phyloP scores from a whole-genome alignment of 2,797 vertebrate genomes.

The Oreochromis grahami region DNA sequence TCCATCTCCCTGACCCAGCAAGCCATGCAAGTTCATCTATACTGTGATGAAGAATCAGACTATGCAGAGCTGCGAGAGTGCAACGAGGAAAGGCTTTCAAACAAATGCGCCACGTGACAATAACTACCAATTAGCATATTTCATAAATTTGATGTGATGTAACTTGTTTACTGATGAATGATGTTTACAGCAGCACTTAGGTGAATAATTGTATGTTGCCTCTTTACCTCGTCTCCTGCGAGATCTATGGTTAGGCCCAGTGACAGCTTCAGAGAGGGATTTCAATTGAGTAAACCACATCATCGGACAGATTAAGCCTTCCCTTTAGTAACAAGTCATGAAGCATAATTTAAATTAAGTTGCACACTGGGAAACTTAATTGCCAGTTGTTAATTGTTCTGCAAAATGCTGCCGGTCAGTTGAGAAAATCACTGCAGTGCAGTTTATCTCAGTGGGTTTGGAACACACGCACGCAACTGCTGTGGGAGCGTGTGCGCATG shows the following conservation, averaged over 20 bases:
- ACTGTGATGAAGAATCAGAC: conserved; percentile 5
- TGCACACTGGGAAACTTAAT: conserved; percentile 6
- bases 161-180: neutral
- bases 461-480: neutral
- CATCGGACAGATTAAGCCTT: conserved; percentile 26
- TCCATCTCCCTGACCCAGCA: conserved; percentile 40
- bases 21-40: conserved; percentile 21
- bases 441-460: neutral
- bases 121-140: neutral
- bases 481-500: neutral
- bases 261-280: conserved; percentile 19
- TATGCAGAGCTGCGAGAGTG: neutral
- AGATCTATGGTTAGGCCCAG: conserved; percentile 20
- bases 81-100: neutral
- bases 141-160: conserved; percentile 2
- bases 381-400: conserved; percentile 8
- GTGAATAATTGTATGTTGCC: conserved; percentile 27
- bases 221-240: conserved; percentile 23
- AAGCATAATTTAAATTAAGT: conserved; percentile 32
- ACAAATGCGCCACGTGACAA: neutral
- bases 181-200: neutral
- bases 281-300: conserved; percentile 38
- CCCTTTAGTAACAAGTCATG: conserved; percentile 30
- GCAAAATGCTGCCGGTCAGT: neutral
- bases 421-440: neutral